Percentiles rank a stretch among this genome's conserved stretches.
These are phyloP conservation scores for Entomyzon cyanotis DNA, from an alignment of 2,113 vertebrate genomes.

Conservation along the genomic window DNA sequence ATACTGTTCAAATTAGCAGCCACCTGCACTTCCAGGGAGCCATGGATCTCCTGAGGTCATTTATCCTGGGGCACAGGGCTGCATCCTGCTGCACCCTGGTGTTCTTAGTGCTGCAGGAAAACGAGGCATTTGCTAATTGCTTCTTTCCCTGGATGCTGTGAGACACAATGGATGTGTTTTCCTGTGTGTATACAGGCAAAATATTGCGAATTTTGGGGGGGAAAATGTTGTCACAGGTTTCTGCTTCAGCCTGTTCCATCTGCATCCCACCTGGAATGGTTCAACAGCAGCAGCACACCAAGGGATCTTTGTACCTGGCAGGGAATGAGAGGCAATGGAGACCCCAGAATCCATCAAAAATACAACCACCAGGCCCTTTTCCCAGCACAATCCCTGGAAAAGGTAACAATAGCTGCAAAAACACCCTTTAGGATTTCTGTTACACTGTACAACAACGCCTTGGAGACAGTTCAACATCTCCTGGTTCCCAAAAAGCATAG, in stretches of 20 bases:
- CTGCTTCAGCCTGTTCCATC: neutral
- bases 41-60: neutral
- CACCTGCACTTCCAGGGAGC: slow-evolving; percentile 33
- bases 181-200: accelerated
- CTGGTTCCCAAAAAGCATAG: neutral
- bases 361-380: neutral
- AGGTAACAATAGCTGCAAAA: neutral
- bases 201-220: neutral
- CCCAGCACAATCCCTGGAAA: neutral
- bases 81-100: neutral
- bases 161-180: neutral
- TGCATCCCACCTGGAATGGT: neutral
- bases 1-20: slow-evolving; percentile 32
- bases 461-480: accelerated
- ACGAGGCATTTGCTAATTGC: neutral
- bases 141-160: neutral
- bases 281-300: neutral
- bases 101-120: neutral
- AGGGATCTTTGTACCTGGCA: neutral
- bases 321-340: neutral
- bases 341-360: neutral
- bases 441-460: neutral
- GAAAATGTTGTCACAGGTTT: neutral
- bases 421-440: neutral
- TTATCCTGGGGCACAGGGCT: neutral